Conservation (phyloP, 2,888 invertebrate genomes). For the Agrotis puta region DNA sequence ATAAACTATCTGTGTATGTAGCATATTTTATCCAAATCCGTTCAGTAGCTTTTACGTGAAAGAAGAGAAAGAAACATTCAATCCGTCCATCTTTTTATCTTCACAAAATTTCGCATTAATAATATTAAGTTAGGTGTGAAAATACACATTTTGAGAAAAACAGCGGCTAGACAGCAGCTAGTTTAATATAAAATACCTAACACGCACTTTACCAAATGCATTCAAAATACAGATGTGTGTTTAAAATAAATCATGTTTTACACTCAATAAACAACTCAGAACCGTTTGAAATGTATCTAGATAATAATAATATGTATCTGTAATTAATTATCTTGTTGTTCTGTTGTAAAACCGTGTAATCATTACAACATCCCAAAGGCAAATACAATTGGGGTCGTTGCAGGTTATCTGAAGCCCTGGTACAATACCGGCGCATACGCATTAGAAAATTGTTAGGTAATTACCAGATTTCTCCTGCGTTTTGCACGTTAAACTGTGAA, state of each 20-base stretch:
- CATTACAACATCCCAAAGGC: slow-evolving; percentile 32
- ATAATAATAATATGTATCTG: slow-evolving; percentile 45
- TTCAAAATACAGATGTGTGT: slow-evolving; percentile 18
- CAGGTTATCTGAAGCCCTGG: slow-evolving; percentile 48
- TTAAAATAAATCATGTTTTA: slow-evolving; percentile 4
- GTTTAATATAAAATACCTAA: neutral
- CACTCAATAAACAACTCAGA: slow-evolving; percentile 23
- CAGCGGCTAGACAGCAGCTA: no score
- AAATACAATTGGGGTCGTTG: slow-evolving; percentile 50
- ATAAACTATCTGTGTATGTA: no score
- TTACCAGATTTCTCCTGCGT: slow-evolving; percentile 52
- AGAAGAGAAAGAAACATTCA: no score
- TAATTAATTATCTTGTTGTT: slow-evolving; percentile 40
- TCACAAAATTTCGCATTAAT: no score
- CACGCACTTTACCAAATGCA: slow-evolving; percentile 4
- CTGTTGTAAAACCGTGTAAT: slow-evolving; percentile 31
- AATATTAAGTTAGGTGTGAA: no score
- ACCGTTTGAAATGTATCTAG: slow-evolving; percentile 27
- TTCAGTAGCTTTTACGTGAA: no score
- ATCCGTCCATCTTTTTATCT: no score
- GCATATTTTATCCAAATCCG: no score
- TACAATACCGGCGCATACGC: slow-evolving; percentile 33
- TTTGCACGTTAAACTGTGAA: slow-evolving; percentile 37
- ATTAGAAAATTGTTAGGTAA: slow-evolving; percentile 56
- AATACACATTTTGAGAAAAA: no score